A percentile compares a stretch with the other conserved stretches of the same genome.
These are phyloP conservation scores for Ecliptopera silaceata DNA, from an alignment of 2,888 invertebrate genomes.

Conservation along the genomic window DNA sequence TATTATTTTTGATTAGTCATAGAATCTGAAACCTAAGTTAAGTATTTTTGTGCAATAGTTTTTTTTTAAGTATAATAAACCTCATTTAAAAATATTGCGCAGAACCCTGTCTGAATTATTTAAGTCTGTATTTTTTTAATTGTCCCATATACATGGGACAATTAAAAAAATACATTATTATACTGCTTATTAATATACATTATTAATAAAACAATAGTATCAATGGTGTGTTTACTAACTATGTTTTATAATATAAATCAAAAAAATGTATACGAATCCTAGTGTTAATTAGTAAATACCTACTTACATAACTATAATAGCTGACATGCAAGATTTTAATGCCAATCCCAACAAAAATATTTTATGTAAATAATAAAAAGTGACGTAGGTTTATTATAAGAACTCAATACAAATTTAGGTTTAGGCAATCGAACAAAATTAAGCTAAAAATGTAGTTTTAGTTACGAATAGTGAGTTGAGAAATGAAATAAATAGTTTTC, in stretches of 20 bases:
- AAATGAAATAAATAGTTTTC: slow-evolving; percentile 68
- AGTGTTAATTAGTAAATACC: slow-evolving; percentile 13
- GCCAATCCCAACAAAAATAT: background rate
- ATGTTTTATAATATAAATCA: slow-evolving; percentile 21
- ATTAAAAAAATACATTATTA: too few relatives aligned
- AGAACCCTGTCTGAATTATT: too few relatives aligned
- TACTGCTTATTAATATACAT: too few relatives aligned
- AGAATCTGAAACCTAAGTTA: slow-evolving; percentile 35
- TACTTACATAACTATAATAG: slow-evolving; percentile 1
- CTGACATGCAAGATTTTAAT: background rate
- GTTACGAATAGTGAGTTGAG: slow-evolving; percentile 48
- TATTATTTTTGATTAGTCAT: slow-evolving; percentile 22
- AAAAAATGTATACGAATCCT: slow-evolving; percentile 38
- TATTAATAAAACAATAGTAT: background rate
- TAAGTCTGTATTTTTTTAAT: too few relatives aligned
- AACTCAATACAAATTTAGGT: slow-evolving; percentile 20
- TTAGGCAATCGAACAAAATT: slow-evolving; percentile 30
- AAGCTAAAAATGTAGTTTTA: slow-evolving; percentile 41
- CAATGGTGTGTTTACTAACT: slow-evolving; percentile 18
- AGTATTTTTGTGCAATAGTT: slow-evolving; percentile 49
- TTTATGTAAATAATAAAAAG: slow-evolving; percentile 11
- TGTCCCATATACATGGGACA: too few relatives aligned
- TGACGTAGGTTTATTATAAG: slow-evolving; percentile 32
- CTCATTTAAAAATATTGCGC: too few relatives aligned
- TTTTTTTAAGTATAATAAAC: background rate